Base-by-base conservation (phyloP, 2,797 vertebrate species). In the Bryconaethiops microstoma region DNA sequence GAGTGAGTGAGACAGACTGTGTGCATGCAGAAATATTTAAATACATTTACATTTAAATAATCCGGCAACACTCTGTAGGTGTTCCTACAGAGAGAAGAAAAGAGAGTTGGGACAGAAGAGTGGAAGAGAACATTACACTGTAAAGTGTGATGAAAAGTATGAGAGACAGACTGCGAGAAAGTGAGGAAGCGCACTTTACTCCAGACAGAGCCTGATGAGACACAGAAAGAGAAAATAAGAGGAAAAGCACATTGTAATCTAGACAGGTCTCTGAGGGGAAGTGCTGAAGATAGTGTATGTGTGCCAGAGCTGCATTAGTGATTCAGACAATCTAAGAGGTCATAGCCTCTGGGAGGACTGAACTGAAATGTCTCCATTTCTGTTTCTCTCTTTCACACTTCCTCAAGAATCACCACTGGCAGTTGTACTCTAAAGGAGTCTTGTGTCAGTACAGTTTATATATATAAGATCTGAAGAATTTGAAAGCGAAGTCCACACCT, bases 201-300 rank as follows among this genome's bases (percentile, higher is more conserved):
- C 29, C 54, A 82, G n/a, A 23, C 1, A 7, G 65, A 64, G 48
- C 59, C 19, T 83, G 54, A 73, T 29, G 62, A 74, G 25, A 21
- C 17, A 42, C 68, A 63, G 67, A 57, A 50, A 35, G 23, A 73
- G 76, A 71, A 72, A 76, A 76, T 45, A 42, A 69, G 54, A 81
- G 29, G 55, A 68, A 78, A 75, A 77, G 59, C 70, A 71, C 62
- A 81, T 67, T 55, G 59, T 83, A 79, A 74, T 74, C 78, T 76
- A 77, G 73, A 48, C 81, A 83, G 74, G 75, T 80, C 68, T 81
- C 25, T 13, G 16, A 68, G 64, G 74, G 65, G 54, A 68, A 42
- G 48, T 42, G 72, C 14, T 63, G 73, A 67, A 64, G 25, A 13
- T 48, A 40, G 19, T 75, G 62, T 45, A 57, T 70, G 59, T 71